Conservation (phyloP, 2,797 vertebrate genomes). For the Caiman crocodilus region DNA sequence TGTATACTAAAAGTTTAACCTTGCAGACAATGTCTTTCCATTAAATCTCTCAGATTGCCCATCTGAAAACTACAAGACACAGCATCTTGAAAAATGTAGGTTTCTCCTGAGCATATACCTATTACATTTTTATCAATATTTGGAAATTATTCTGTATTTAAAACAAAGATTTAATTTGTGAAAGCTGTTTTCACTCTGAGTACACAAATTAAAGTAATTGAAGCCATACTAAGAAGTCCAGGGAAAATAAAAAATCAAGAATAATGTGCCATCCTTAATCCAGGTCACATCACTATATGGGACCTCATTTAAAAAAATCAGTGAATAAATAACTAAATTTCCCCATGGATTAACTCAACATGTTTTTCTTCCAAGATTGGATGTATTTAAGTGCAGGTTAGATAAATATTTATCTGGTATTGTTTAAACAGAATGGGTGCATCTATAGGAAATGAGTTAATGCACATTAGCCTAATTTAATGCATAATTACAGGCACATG, state of each 20-base stretch:
- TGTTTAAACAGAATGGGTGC: no score
- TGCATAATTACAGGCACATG: no score
- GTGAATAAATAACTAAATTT: not conserved
- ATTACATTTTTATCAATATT: not conserved
- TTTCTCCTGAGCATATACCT: not conserved
- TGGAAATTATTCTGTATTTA: not conserved
- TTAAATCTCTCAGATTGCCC: not conserved
- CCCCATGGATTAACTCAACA: no score
- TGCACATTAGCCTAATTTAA: no score
- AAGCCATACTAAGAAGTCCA: not conserved
- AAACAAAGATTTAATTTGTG: not conserved
- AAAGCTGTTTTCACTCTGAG: rapidly evolving
- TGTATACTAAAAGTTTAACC: not conserved
- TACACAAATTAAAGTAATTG: not conserved
- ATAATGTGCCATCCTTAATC: not conserved
- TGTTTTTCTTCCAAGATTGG: no score
- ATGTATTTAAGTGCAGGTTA: no score
- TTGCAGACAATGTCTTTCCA: not conserved
- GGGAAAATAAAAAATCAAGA: not conserved
- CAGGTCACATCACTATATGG: not conserved
- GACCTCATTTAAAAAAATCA: not conserved
- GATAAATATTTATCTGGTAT: no score
- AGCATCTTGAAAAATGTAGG: not conserved
- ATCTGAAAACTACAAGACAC: not conserved
- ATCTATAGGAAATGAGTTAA: no score